Conservation (phyloP, 2,888 invertebrate species). For the Perizoma affinitatum region DNA sequence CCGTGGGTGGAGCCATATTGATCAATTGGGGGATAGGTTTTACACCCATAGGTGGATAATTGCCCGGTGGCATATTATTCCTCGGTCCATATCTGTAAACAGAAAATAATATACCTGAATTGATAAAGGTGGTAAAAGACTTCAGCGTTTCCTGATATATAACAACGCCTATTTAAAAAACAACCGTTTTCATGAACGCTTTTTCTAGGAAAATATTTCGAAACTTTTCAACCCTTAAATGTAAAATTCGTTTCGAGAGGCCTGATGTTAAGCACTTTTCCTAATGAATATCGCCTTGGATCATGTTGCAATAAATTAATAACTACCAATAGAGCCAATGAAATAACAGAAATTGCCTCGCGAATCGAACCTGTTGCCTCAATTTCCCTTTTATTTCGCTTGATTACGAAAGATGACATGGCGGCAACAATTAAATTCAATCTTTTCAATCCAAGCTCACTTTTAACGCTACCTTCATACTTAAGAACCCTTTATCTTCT, state of each 20-base stretch:
- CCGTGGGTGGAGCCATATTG: slow-evolving; percentile 57
- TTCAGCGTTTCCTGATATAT: slow-evolving; percentile 1
- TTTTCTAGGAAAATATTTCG: too few relatives aligned
- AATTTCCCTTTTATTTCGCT: not conserved
- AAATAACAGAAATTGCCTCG: slow-evolving; percentile 44
- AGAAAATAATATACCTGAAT: slow-evolving; percentile 29
- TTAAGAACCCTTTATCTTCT: too few relatives aligned
- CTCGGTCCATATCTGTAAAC: slow-evolving; percentile 75
- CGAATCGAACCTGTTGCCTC: slow-evolving; percentile 55
- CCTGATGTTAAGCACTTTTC: slow-evolving; percentile 2
- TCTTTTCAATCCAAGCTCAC: too few relatives aligned
- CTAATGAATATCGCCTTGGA: not conserved
- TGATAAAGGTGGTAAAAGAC: not conserved
- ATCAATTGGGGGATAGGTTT: slow-evolving; percentile 65
- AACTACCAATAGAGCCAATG: slow-evolving; percentile 1
- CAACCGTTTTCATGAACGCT: too few relatives aligned
- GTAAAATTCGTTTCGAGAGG: slow-evolving; percentile 2
- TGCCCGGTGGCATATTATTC: slow-evolving; percentile 62
- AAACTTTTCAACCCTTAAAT: not conserved
- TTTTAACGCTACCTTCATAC: too few relatives aligned
- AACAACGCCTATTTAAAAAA: too few relatives aligned
- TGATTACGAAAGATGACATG: too few relatives aligned
- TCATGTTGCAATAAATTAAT: too few relatives aligned
- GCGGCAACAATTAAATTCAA: too few relatives aligned
- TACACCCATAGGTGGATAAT: slow-evolving; percentile 63